These are phyloP conservation scores for Dryobota labecula DNA, from an alignment of 2,888 invertebrate genomes.

Conservation along the genomic window DNA sequence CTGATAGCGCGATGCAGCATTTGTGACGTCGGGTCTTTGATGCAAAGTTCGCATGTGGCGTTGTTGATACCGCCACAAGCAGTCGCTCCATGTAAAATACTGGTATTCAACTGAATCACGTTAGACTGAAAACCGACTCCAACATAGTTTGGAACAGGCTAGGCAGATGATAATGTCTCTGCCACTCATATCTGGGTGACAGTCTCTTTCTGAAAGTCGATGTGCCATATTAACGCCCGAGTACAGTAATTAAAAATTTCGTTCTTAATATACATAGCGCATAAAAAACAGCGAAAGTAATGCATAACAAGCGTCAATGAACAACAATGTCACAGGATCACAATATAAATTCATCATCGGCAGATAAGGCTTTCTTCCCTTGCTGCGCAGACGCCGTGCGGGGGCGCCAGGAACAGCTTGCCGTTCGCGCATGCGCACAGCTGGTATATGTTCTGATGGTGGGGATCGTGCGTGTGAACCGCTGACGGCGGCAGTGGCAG, in stretches of 20 bases:
- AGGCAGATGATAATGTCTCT: too few relatives aligned
- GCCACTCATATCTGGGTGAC: too few relatives aligned
- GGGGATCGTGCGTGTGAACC: conserved; percentile 88
- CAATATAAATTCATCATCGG: conserved; percentile 82
- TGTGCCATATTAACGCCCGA: not conserved
- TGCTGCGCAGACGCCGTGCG: conserved; percentile 94
- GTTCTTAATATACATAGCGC: conserved; percentile 36
- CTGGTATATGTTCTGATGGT: conserved; percentile 94
- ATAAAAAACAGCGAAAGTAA: conserved; percentile 41
- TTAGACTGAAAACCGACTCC: too few relatives aligned
- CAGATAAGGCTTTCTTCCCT: conserved; percentile 89
- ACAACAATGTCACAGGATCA: conserved; percentile 62
- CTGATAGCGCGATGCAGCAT: too few relatives aligned
- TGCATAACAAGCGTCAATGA: conserved; percentile 56
- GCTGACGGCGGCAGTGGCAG: conserved; percentile 88
- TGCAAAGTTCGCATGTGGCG: too few relatives aligned
- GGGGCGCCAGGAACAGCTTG: conserved; percentile 96
- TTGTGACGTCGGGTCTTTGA: too few relatives aligned
- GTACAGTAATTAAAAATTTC: conserved; percentile 10
- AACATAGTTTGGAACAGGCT: too few relatives aligned
- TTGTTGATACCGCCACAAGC: too few relatives aligned
- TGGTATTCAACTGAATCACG: too few relatives aligned
- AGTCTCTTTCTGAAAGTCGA: not conserved
- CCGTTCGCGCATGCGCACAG: conserved; percentile 97
- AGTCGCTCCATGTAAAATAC: too few relatives aligned